phyloP scores from a whole-genome alignment of 2,113 vertebrate species.

The Acrocephalus kingi region DNA sequence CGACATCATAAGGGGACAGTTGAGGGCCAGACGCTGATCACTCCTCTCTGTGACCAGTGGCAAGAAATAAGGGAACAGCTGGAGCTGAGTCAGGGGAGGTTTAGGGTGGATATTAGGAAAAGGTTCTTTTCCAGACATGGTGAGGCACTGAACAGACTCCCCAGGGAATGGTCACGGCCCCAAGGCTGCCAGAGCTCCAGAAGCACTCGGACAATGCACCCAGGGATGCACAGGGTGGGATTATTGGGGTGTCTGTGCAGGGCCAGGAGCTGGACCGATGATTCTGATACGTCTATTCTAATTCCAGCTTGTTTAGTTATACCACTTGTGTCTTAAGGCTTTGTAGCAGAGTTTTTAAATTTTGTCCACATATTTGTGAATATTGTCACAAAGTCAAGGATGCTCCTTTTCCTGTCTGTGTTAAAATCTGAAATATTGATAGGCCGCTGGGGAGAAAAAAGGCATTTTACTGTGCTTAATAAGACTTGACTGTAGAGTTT shows the following conservation, averaged over 20 bases:
- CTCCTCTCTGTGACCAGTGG: not conserved
- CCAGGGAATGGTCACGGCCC: not conserved
- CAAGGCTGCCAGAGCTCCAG: not conserved
- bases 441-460: not conserved
- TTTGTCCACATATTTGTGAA: not conserved
- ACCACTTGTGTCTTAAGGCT: not conserved
- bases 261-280: not conserved
- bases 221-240: too few relatives aligned
- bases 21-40: not conserved
- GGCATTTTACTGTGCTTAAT: not conserved
- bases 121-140: not conserved
- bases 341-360: not conserved
- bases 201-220: fast-evolving
- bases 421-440: not conserved
- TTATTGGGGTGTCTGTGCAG: not conserved
- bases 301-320: not conserved
- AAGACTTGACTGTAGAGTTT: not conserved
- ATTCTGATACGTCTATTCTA: not conserved
- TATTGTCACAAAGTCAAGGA: not conserved
- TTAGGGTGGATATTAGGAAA: not conserved
- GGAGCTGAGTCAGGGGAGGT: not conserved
- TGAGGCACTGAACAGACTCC: not conserved
- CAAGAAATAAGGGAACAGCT: not conserved
- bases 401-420: not conserved
- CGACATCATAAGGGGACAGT: too few relatives aligned